phyloP scores from a whole-genome alignment of 1,140 invertebrate genomes.

The Maniola jurtina region DNA sequence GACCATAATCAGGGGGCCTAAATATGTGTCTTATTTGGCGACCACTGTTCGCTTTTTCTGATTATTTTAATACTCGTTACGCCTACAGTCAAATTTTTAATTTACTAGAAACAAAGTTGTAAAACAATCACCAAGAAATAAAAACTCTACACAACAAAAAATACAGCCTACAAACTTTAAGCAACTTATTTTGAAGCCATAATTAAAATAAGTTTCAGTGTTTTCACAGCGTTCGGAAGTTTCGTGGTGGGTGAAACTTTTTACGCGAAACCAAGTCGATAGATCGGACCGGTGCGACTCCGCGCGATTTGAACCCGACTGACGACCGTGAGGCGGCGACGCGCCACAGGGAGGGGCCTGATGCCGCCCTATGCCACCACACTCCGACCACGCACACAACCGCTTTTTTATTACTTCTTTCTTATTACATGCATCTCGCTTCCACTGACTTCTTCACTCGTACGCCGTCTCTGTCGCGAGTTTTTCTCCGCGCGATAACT shows the following conservation, averaged over 20 bases:
- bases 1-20: slow-evolving; percentile 47
- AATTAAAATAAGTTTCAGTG: slow-evolving; percentile 28
- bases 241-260: slow-evolving; percentile 68
- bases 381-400: slow-evolving; percentile 74
- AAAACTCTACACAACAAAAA: slow-evolving; percentile 14
- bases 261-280: slow-evolving; percentile 55
- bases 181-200: slow-evolving; percentile 6
- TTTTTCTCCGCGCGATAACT: slow-evolving; percentile 77
- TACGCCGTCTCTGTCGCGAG: slow-evolving; percentile 55
- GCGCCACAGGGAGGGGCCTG: slow-evolving; percentile 70
- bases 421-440: slow-evolving; percentile 60
- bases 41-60: not conserved
- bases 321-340: slow-evolving; percentile 61
- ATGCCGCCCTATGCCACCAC: slow-evolving; percentile 72
- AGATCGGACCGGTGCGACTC: slow-evolving; percentile 59
- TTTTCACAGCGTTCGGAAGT: slow-evolving; percentile 55
- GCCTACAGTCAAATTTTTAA: not conserved
- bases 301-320: slow-evolving; percentile 64
- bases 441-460: slow-evolving; percentile 38
- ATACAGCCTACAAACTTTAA: not conserved
- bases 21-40: slow-evolving; percentile 9
- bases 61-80: not conserved
- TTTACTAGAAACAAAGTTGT: not conserved
- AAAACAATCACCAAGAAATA: slow-evolving; percentile 7
- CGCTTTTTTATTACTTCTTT: slow-evolving; percentile 77